phyloP scores from a whole-genome alignment of 2,113 vertebrate species.

The Pteropus alecto region DNA sequence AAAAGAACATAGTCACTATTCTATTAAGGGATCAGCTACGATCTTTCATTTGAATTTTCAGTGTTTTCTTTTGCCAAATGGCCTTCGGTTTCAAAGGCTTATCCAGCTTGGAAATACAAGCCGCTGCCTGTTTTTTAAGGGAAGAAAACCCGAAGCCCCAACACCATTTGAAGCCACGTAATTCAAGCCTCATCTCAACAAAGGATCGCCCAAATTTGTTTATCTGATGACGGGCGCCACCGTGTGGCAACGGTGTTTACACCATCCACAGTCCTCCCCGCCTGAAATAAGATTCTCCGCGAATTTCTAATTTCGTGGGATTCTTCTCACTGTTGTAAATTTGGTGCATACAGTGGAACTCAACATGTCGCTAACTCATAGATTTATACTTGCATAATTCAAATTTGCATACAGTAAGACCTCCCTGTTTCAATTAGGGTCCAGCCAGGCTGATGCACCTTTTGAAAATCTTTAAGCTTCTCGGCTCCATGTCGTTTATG shows the following conservation, averaged over 20 bases:
- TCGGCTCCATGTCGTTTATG: rapidly evolving
- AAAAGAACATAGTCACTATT: neutral
- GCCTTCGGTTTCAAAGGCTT: neutral
- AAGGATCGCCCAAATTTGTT: rapidly evolving
- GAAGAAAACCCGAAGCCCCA: neutral
- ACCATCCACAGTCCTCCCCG: rapidly evolving
- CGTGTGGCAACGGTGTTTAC: neutral
- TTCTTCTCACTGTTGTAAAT: neutral
- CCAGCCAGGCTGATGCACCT: neutral
- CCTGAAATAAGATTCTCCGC: rapidly evolving
- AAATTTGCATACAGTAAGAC: neutral
- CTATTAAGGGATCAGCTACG: neutral
- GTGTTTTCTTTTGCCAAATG: neutral
- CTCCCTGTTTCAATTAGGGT: neutral
- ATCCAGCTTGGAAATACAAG: neutral
- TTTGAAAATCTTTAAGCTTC: neutral
- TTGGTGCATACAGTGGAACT: neutral
- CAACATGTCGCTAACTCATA: neutral
- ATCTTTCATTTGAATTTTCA: neutral
- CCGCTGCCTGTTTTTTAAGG: neutral
- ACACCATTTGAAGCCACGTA: rapidly evolving
- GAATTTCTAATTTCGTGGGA: neutral
- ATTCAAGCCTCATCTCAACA: neutral
- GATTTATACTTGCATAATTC: neutral
- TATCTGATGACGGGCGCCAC: neutral